A percentile compares a stretch with the other conserved stretches of the same genome.
These are phyloP conservation scores for Phrynosoma blainvillii DNA, from an alignment of 2,113 vertebrate genomes.

Conservation along the genomic window DNA sequence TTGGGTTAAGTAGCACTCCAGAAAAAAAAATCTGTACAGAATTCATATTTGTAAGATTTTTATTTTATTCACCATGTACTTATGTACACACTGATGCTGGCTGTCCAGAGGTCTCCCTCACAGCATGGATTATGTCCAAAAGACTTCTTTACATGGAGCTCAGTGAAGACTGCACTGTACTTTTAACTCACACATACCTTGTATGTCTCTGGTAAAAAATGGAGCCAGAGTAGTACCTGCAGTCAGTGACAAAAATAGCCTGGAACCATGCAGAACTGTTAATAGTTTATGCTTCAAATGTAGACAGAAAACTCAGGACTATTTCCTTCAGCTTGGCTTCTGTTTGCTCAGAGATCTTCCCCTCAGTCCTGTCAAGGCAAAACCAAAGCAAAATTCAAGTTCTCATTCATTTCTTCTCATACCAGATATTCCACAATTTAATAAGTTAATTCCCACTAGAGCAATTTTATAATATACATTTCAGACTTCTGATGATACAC, in stretches of 20 bases:
- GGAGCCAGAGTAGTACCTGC: conserved; percentile 59
- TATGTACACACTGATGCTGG: not conserved
- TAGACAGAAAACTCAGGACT: conserved; percentile 92
- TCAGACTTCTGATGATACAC: too few species aligned
- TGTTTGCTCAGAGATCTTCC: conserved; percentile 91
- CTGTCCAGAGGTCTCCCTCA: not conserved
- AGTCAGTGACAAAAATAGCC: conserved; percentile 64
- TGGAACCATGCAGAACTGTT: conserved; percentile 39
- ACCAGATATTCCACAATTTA: not conserved
- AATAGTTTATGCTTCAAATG: conserved; percentile 86
- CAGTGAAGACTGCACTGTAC: not conserved
- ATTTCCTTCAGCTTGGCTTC: conserved; percentile 93
- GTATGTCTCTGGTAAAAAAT: conserved; percentile 69
- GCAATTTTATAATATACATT: not conserved
- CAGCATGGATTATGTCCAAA: too few species aligned
- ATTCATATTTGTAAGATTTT: not conserved
- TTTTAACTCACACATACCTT: conserved; percentile 63
- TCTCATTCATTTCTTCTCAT: not conserved
- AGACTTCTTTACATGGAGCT: too few species aligned
- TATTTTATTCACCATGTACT: conserved; percentile 19
- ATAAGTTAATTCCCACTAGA: not conserved
- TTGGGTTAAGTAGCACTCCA: too few species aligned
- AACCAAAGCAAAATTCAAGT: not conserved
- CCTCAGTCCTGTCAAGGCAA: conserved; percentile 82
- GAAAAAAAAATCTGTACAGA: not conserved